Evolutionary conservation across 2,113 vertebrate species (phyloP), one percentile per base, ranked within the genome.

Genomic region (Calypte anna): DNA sequence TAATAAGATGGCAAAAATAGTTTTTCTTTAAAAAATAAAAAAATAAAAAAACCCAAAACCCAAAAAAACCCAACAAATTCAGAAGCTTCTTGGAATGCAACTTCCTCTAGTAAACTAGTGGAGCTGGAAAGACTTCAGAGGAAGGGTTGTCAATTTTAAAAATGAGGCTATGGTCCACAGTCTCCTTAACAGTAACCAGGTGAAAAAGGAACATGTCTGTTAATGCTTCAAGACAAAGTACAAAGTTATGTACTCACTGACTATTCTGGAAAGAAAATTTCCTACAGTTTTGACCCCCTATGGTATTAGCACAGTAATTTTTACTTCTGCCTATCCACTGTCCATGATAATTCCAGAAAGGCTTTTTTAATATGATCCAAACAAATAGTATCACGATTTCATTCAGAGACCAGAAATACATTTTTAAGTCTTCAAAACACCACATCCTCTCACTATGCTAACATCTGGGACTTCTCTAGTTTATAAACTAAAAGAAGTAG

Each of bases 1-100:
- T 40, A 82, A 93, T 95, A 97, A 97, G 91, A 96, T 94, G 92
- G 94, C 87, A 72, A 91, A 91, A 90, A 31, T 66, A 73, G 40
- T 79, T 48, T 79, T 40, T 40, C 40, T 40, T 40, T 40, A 12
- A 40, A 40, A 40, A 40, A 40, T 40, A 40, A 40, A 40, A 40
- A 40, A 12, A 40, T 40, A 12, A 11, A 40, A 40, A 40, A 40
- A 40, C 40, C 40, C 40, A 40, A 40, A 40, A 12, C 40, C 40
- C 30, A 57, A 90, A 67, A 75, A 51, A 50, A 63, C 48, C 22
- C 50, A 53, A 53, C 54, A 61, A 68, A 90, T 90, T 92, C 50
- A 82, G 87, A 82, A 91, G 59, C 85, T 90, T 61, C 63, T 86
- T 90, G 76, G 93, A 89, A 82, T 69, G 73, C 64, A 94, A 67